Conservation (phyloP, 1,140 invertebrate species). For the Trissolcus basalis region DNA sequence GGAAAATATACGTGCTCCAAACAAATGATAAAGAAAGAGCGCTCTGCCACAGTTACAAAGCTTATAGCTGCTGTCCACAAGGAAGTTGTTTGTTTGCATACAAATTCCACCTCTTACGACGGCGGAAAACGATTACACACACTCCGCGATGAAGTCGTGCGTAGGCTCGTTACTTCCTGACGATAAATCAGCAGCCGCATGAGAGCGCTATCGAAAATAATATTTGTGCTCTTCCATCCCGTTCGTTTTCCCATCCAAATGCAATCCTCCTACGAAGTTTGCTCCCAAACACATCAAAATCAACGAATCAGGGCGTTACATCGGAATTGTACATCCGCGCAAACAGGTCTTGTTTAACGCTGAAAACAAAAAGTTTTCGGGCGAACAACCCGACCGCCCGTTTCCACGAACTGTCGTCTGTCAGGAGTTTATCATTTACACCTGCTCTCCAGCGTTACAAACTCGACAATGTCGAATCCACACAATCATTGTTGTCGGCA, state of each 20-base stretch:
- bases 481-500: constrained; percentile 30
- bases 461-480: constrained; percentile 23
- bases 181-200: constrained; percentile 40
- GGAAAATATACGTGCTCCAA: neutral
- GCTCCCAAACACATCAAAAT: constrained; percentile 14
- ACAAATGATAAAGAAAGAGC: neutral
- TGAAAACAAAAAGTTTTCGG: neutral
- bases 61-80: constrained; percentile 3
- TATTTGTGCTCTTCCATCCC: neutral
- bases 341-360: neutral
- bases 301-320: constrained; percentile 1
- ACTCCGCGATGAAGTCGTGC: constrained; percentile 21
- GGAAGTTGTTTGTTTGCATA: constrained; percentile 40
- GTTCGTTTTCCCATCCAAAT: neutral
- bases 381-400: neutral
- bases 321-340: neutral
- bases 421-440: constrained; percentile 43
- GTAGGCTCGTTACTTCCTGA: constrained; percentile 38
- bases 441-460: constrained; percentile 20
- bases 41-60: constrained; percentile 5
- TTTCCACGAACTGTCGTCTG: constrained; percentile 16
- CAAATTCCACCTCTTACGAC: constrained; percentile 36
- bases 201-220: constrained; percentile 26
- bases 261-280: neutral
- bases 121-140: constrained; percentile 34